Base-by-base conservation (phyloP, 2,888 invertebrate genomes). In the Ectemnius cavifrons region DNA sequence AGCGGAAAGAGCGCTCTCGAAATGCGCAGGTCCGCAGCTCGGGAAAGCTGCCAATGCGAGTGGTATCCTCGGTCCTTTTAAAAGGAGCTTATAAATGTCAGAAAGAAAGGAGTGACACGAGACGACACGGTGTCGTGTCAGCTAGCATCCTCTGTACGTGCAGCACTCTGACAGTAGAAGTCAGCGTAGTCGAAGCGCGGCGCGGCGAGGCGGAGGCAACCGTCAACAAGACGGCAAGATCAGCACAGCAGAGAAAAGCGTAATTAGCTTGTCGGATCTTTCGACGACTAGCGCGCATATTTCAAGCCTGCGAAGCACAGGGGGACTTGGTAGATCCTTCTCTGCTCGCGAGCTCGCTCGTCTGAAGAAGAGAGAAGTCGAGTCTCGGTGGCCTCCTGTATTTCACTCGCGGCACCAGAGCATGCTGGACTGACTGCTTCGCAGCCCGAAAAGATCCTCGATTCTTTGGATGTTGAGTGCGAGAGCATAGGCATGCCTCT, bases 391-490 rank as follows among this genome's bases (percentile, higher is more conserved):
- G 37, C 37, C 37, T 37, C 37, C 37, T 11, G 37, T 4, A 6
- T 37, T 37, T 37, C 37, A 11, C 37, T 37, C 5, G 8, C 59
- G 57, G 23, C 57, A 37, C 66, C 65, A 66, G 27, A 47, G 65
- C 52, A 28, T 56, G 67, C 14, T 71, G 74, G 77, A 74, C 67
- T 68, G 71, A 62, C 74, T 77, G 68, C 47, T 73, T 73, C 60
- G 68, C 67, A 63, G 71, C 68, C 11, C 37, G 8, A 58, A 73
- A 70, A 75, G 68, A 84, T 84, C 70, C 86, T 86, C 82, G 75
- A 84, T 85, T 78, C 84, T 75, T 81, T 76, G 83, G 76, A 68
- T 80, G 79, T 78, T 77, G 77, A 37, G 37, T 37, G 8, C 37
- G 37, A 37, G 74, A 70, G 75, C 72, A 78, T 77, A 81, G 75